These are phyloP conservation scores for Andrena marginata DNA, from an alignment of 2,888 invertebrate species.

Conservation along the genomic window DNA sequence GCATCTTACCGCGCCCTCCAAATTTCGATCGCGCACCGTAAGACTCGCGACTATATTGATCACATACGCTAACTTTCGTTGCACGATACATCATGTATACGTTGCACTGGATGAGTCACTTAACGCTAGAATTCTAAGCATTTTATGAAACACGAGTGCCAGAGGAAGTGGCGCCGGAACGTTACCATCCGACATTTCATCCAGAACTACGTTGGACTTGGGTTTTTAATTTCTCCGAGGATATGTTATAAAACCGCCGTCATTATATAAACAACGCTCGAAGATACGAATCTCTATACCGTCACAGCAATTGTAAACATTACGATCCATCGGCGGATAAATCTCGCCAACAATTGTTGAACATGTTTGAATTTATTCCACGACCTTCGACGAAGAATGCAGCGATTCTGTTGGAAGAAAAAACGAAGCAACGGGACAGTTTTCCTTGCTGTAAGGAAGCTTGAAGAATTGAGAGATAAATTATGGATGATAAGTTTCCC, in stretches of 20 bases:
- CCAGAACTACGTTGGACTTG: not conserved
- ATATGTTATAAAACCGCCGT: not conserved
- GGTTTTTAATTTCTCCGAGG: not conserved
- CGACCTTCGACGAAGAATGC: not conserved
- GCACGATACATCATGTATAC: conserved; percentile 38
- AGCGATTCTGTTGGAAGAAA: not conserved
- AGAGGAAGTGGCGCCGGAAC: not conserved
- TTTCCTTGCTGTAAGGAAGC: not conserved
- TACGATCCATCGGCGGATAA: conserved; percentile 5
- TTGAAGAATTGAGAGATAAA: not conserved
- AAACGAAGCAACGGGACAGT: not conserved
- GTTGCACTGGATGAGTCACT: conserved; percentile 35
- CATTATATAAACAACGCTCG: not conserved
- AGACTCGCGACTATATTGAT: conserved; percentile 27
- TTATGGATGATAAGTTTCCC: not conserved
- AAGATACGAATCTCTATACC: not conserved
- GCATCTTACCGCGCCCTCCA: not conserved
- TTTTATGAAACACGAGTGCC: not conserved
- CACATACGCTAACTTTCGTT: conserved; percentile 23
- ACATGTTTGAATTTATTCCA: not conserved
- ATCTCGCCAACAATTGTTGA: not conserved
- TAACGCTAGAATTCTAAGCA: not conserved
- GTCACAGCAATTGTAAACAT: conserved; percentile 9
- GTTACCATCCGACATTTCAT: not conserved
- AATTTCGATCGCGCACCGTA: conserved; percentile 7